Conservation (phyloP, 2,888 invertebrate genomes). For the Papilio protenor region DNA sequence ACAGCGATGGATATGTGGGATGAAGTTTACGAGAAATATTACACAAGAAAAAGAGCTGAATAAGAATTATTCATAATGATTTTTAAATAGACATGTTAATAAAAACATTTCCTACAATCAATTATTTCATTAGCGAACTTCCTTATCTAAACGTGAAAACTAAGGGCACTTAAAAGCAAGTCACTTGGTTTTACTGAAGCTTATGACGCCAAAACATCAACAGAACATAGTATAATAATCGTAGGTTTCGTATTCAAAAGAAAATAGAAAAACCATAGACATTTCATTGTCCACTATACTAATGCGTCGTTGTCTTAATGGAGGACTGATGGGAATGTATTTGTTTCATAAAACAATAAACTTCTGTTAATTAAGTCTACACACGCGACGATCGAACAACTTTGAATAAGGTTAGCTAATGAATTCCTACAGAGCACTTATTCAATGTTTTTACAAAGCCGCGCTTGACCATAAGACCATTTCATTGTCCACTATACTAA, state of each 20-base stretch:
- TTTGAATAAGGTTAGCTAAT: conserved; percentile 21
- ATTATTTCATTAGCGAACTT: not conserved
- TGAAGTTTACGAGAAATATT: conserved; percentile 72
- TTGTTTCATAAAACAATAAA: conserved; percentile 12
- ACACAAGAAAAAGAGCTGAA: conserved; percentile 57
- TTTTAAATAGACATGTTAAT: not conserved
- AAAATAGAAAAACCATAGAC: not conserved
- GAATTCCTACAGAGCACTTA: not conserved
- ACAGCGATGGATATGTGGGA: conserved; percentile 63
- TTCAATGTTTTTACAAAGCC: not conserved
- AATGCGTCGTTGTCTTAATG: not conserved
- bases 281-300: not conserved
- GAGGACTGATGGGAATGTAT: conserved; percentile 2
- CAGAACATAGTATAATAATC: not conserved
- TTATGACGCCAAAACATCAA: not conserved
- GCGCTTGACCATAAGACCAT: not conserved
- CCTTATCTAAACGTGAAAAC: no score
- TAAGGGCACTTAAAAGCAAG: no score
- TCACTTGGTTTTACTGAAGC: no score
- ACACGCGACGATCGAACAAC: conserved; percentile 6
- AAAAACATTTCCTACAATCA: not conserved
- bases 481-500: not conserved
- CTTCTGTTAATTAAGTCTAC: conserved; percentile 26
- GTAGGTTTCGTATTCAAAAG: not conserved
- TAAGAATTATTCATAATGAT: not conserved